Percentiles rank a stretch among this genome's conserved stretches.
Conservation (phyloP, 2,113 vertebrate species). For the Herpailurus yagouaroundi region DNA sequence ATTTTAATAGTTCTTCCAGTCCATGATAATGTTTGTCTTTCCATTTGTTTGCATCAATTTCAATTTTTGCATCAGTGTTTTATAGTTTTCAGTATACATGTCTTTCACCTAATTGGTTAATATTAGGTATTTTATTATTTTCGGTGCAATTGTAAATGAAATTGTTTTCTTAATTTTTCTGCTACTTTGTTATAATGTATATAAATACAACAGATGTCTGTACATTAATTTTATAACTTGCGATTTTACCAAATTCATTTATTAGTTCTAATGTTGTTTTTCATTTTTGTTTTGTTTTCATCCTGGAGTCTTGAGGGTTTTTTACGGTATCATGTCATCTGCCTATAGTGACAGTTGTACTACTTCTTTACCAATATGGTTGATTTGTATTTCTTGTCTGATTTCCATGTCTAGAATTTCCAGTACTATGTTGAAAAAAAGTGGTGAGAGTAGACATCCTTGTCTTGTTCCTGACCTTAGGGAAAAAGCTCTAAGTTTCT, state of each 20-base stretch:
- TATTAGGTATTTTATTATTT: neutral
- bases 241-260: neutral
- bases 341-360: neutral
- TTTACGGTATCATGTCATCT: neutral
- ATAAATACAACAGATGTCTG: neutral
- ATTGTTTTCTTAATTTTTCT: neutral
- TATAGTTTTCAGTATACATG: neutral
- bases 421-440: neutral
- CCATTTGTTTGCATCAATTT: neutral
- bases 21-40: neutral
- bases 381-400: neutral
- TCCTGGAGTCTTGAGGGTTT: neutral
- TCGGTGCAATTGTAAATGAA: neutral
- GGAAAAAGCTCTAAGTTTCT: neutral
- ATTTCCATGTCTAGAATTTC: neutral
- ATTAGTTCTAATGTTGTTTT: neutral
- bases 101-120: neutral
- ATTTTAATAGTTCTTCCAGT: neutral
- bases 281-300: neutral
- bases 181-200: neutral
- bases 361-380: neutral
- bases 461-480: neutral
- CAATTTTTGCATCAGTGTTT: neutral
- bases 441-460: neutral
- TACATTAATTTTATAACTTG: neutral